phyloP scores from a whole-genome alignment of 2,888 invertebrate species.

The Cheilosia urbana region DNA sequence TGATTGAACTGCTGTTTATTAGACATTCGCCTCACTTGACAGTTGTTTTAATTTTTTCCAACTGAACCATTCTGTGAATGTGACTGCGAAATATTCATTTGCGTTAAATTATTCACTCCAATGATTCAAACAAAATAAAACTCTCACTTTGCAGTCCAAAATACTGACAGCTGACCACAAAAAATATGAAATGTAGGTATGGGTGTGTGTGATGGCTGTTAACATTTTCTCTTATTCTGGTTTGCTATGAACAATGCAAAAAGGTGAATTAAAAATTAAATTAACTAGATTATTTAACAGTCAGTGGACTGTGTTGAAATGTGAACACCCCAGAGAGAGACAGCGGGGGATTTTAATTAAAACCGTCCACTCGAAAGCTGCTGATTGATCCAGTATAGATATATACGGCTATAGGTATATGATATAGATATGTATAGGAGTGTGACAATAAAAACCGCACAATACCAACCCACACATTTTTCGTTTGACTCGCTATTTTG shows the following conservation, averaged over 20 bases:
- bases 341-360: conserved; percentile 12
- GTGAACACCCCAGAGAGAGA: neutral
- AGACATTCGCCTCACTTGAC: no score
- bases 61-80: no score
- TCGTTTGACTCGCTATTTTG: neutral
- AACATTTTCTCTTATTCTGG: no score
- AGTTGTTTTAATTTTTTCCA: no score
- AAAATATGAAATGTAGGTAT: no score
- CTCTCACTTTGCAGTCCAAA: no score
- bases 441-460: neutral
- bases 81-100: no score
- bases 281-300: conserved; percentile 7
- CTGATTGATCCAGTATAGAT: conserved; percentile 13
- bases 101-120: no score
- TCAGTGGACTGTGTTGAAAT: neutral
- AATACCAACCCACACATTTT: neutral
- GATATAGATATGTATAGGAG: neutral
- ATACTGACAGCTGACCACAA: no score
- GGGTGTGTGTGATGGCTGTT: no score
- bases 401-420: neutral
- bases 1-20: no score
- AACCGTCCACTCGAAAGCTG: conserved; percentile 6
- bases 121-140: no score
- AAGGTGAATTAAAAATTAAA: neutral
- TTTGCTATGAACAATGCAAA: neutral